These are phyloP conservation scores for Hemichromis elongatus DNA, from an alignment of 2,113 vertebrate species.

Conservation along the genomic window DNA sequence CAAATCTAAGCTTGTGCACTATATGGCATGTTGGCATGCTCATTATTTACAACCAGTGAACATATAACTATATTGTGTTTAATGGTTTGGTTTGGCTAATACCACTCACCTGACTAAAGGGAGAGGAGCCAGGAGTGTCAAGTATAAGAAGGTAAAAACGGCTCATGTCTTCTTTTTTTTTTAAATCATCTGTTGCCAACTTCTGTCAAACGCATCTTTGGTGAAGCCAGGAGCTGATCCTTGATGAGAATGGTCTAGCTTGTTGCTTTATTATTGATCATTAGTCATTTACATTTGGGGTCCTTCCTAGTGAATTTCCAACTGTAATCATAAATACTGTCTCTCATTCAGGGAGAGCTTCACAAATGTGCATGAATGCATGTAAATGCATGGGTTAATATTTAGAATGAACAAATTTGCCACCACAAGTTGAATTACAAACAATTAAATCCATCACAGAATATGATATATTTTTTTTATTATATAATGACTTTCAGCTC, in stretches of 20 bases:
- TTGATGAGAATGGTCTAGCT: not conserved
- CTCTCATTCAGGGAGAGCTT: not conserved
- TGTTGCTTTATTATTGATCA: not conserved
- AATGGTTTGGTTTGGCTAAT: constrained; percentile 24
- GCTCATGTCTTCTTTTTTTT: not conserved
- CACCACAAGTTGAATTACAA: not conserved
- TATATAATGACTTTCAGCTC: not conserved
- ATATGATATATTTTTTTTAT: not conserved
- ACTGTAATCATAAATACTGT: not conserved
- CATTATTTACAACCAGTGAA: constrained; percentile 7
- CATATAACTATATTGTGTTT: not conserved
- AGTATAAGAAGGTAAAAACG: constrained; percentile 27
- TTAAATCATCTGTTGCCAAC: not conserved
- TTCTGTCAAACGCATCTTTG: not conserved
- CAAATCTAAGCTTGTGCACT: not conserved
- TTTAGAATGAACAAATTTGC: not conserved
- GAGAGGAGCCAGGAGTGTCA: constrained; percentile 14
- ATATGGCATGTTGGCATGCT: not conserved
- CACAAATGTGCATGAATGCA: not conserved
- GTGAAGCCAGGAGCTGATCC: not conserved
- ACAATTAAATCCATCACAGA: not conserved
- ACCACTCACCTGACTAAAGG: constrained; percentile 1
- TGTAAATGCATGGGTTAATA: not conserved
- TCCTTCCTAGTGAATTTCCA: not conserved
- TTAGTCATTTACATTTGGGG: not conserved